Evolutionary conservation across 1,140 invertebrate genomes (phyloP), one percentile per base, ranked within the genome.

Genomic region (Cotesia chilonis): DNA sequence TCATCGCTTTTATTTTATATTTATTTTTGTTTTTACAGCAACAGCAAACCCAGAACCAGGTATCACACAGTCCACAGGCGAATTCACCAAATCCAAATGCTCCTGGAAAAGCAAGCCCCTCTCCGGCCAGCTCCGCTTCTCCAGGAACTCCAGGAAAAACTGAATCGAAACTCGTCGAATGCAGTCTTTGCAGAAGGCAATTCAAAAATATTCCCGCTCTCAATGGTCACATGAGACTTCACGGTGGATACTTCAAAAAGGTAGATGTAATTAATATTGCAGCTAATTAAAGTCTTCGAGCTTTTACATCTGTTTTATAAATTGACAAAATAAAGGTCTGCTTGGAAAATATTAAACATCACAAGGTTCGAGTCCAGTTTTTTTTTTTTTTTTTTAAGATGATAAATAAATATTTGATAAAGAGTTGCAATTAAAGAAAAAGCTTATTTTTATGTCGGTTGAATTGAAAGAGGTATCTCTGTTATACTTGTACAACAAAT

Each of bases 131-230:
- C 71, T 77, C 79, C 6, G 73, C 80, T 9, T 77, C 80, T n/a
- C 84, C 83, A 14, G 83, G 80, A 63, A 77, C 85, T 3, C 75
- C 85, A 28, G 85, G 83, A 51, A 89, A 90, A 76, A 80, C 86
- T 36, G 91, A 92, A 72, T 88, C 89, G 14, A 95, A 95, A 82
- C 95, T 94, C 35, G 96, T 97, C 28, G 94, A 96, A 84, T 98
- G 97, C 85, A 96, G 95, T 86, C 90, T 98, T 52, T 98, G 97
- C 84, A 94, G 96, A 84, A 90, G 95, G 64, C 94, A 95, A 85
- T 98, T 98, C 87, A 98, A 98, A 88, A 99, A 98, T 85, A 94
- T 98, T 84, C 95, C 96, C 5, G 97, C 96, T 14, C 90, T 98
- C 38, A 99, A 98, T 88, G 96, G 97, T 12, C 96, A 99, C 82